Base-by-base conservation (phyloP, 2,888 invertebrate genomes). In the Pyrrhia umbra region DNA sequence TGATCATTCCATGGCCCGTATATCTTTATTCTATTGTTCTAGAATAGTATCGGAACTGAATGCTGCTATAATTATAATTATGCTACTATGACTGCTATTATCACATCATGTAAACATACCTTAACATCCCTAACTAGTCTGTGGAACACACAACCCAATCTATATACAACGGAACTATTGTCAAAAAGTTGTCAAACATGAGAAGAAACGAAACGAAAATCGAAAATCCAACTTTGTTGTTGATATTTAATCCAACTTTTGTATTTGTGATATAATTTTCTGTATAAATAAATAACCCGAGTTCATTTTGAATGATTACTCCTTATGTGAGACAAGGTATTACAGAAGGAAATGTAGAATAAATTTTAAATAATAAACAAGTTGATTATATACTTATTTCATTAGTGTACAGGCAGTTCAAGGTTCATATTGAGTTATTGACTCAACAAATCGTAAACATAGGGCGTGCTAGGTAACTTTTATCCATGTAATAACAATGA, bases 351-450 rank as follows among this genome's bases (percentile, higher is more conserved):
- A 10, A 0, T 0, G 9, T n/a, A 20, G 1, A 34, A 10, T 2
- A 18, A 43, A 15, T 20, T 27, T 5, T 65, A 42, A 39, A 65
- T 46, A 25, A 63, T 9, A 52, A 40, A 6, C 37, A 43, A 5
- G 27, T 37, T 54, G 1, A 57, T 9, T 20, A 10, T 2, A 30
- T 47, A 15, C 4, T 27, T 45, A 27, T 20, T 43, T 46, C 42
- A 23, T 47, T 46, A 15, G 8, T 42, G 25, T 25, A 67, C 30
- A 30, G 30, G 4, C 69, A 69, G 70, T 61, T 69, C 70, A 69
- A 67, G 51, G 66, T 61, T 42, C 66, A 69, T 46, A 51, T 45
- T n/a, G 30, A 39, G 16, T 23, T 46, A 51, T 45, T n/a, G 30
- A 39, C 20, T 23, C 16, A 63, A 42, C 16, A 16, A 52, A 50